Percentiles rank a stretch among this genome's conserved stretches.
These are phyloP conservation scores for Acanthosepion lycidas DNA, from an alignment of 2,888 invertebrate species.

Conservation along the genomic window DNA sequence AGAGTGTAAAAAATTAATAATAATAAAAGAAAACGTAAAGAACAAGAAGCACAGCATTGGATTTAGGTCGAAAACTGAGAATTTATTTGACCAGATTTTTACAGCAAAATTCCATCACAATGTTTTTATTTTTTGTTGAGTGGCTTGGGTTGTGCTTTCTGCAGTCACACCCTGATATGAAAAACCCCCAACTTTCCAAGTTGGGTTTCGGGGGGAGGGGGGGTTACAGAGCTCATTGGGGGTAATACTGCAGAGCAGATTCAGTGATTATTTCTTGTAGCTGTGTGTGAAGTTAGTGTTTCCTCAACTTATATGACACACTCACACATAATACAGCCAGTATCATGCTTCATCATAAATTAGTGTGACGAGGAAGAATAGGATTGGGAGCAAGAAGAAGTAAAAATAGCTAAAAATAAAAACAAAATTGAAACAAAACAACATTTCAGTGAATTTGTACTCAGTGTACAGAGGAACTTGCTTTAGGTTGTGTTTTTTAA, in stretches of 20 bases:
- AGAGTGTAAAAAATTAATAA: not conserved
- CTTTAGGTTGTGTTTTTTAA: not conserved
- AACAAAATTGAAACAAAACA: not conserved
- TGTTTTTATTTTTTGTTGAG: not conserved
- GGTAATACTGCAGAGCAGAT: not conserved
- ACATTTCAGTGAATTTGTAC: not conserved
- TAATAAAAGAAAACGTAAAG: not conserved
- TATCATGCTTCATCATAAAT: too few species aligned
- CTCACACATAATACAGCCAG: not conserved
- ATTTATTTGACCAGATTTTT: conserved; percentile 33
- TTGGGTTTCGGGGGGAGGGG: not conserved
- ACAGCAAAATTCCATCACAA: not conserved
- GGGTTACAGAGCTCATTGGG: not conserved
- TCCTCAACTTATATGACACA: not conserved
- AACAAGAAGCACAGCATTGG: not conserved
- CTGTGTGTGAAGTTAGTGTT: not conserved
- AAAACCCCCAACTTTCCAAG: not conserved
- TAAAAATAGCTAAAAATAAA: not conserved
- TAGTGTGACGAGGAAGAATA: too few species aligned
- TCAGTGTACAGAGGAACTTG: not conserved
- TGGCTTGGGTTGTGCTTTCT: not conserved
- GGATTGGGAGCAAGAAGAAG: not conserved
- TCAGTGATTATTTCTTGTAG: conserved; percentile 12
- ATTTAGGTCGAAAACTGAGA: not conserved
- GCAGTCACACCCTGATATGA: not conserved